phyloP scores from a whole-genome alignment of 2,888 invertebrate genomes.

The Idaea dimidiata region DNA sequence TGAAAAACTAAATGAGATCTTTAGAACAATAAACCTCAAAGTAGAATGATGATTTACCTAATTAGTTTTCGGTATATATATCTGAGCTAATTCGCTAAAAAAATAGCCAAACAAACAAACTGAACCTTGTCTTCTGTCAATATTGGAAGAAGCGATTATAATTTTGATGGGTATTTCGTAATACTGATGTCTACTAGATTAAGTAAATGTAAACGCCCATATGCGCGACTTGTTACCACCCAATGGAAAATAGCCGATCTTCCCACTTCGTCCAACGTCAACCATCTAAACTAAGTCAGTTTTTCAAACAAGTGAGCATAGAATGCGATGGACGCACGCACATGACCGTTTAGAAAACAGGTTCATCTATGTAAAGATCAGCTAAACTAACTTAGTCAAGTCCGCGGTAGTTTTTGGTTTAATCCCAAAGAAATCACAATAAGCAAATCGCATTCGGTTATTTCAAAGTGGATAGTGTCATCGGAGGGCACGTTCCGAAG shows the following conservation, averaged over 20 bases:
- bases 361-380: too few species aligned
- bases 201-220: constrained; percentile 6
- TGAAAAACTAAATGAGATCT: constrained; percentile 50
- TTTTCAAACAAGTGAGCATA: too few species aligned
- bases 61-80: constrained; percentile 49
- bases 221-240: neutral
- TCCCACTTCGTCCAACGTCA: too few species aligned
- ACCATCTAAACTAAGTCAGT: too few species aligned
- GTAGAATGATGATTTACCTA: constrained; percentile 46
- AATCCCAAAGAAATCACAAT: too few species aligned
- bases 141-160: constrained; percentile 17
- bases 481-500: too few species aligned
- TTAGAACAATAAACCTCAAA: constrained; percentile 30
- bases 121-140: constrained; percentile 35
- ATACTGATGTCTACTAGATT: constrained; percentile 1
- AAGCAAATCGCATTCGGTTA: too few species aligned
- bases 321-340: too few species aligned
- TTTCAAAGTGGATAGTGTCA: too few species aligned
- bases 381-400: too few species aligned
- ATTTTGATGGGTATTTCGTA: constrained; percentile 20
- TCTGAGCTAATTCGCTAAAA: constrained; percentile 31
- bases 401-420: too few species aligned
- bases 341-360: too few species aligned
- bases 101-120: constrained; percentile 45
- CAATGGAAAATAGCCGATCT: neutral